Conservation (phyloP, 2,113 vertebrate genomes). For the Eudyptes chrysolophus region DNA sequence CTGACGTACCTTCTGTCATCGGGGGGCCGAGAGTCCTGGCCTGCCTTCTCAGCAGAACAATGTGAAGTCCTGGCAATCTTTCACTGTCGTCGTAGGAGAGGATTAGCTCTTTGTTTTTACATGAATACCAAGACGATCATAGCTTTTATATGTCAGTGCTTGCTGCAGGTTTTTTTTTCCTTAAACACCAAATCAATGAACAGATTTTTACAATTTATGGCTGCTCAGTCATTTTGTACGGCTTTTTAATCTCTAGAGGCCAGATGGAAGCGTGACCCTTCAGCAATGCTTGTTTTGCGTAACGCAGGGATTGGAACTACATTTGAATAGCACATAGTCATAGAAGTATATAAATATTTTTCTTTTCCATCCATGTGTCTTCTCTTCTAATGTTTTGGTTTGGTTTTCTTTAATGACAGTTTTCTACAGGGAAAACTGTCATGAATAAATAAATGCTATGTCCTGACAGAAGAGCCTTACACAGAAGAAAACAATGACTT, state of each 20-base stretch:
- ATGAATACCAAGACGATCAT: neutral
- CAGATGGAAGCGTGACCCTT: slow-evolving; percentile 26
- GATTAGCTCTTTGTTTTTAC: neutral
- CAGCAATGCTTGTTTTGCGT: neutral
- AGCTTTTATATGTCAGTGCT: neutral
- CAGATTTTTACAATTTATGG: neutral
- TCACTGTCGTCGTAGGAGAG: neutral
- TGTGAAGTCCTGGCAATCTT: neutral
- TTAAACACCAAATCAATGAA: neutral
- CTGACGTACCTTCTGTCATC: neutral
- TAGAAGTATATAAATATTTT: neutral
- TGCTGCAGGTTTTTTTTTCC: neutral
- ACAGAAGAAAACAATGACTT: neutral
- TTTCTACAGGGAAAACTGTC: neutral
- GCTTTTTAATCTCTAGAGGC: slow-evolving; percentile 43
- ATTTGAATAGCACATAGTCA: neutral
- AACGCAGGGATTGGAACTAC: neutral
- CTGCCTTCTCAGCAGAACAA: neutral
- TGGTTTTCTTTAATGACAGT: neutral
- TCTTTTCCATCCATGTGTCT: neutral
- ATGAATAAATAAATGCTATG: neutral
- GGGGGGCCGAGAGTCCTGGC: neutral
- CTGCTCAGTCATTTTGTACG: neutral
- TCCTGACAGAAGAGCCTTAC: neutral
- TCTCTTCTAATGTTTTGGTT: neutral